Evolutionary conservation across 2,797 vertebrate species (phyloP), one percentile per base, ranked within the genome.

Genomic region (Muscicapa striata): DNA sequence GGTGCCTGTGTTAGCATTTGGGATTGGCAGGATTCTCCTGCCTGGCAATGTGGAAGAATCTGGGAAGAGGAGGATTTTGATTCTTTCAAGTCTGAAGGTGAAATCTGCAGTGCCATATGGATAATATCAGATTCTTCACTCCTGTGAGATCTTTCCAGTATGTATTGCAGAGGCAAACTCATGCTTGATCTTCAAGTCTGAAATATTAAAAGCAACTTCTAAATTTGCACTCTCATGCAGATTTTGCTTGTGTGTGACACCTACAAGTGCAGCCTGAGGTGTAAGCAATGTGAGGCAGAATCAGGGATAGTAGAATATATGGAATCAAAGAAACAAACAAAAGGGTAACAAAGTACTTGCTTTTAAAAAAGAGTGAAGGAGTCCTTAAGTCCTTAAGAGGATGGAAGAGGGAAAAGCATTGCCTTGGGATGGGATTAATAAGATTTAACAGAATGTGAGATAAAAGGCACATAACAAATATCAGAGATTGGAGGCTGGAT

Each of bases 21-120:
- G 48, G 63, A 62, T 94, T 95, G 93, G 95, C 94, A 95, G 40
- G 46, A 48, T 70, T 89, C 46, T 90, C 32, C 58, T 83, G 58
- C 87, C 64, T 89, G 89, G 92, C 90, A 91, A 30, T 68, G 49
- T 0, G 0, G 79, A 74, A 87, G 58, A 89, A 87, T 78, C 82
- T 52, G 49, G 57, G 43, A 92, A 93, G 51, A 64, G 66, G 26
- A 81, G 10, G 34, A 81, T 95, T 93, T 75, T 93, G 69, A 54
- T 95, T 91, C 69, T 95, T 94, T 93, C 62, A 61, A 88, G 66
- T 92, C 57, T 90, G 55, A 92, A 93, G 87, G 93, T 95, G 80
- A 89, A 93, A 93, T 94, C 89, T 96, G 91, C 64, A n/a, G 15
- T 93, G 79, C 94, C 94, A 93, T 96, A 95, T 96, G 94, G 93